phyloP scores from a whole-genome alignment of 2,113 vertebrate genomes.

The Phodopus roborovskii region DNA sequence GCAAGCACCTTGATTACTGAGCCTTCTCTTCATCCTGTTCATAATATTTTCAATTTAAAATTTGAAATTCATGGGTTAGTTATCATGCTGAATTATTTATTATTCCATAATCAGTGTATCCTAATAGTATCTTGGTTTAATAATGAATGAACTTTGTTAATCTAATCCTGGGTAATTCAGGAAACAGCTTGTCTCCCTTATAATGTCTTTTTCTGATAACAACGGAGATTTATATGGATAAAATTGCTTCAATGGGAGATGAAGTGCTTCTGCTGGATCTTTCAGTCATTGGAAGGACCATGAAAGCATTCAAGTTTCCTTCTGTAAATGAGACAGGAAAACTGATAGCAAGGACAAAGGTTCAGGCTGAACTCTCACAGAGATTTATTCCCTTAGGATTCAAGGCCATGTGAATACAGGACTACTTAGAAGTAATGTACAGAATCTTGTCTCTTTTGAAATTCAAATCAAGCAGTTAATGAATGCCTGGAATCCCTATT shows the following conservation, averaged over 20 bases:
- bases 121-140: slow-evolving; percentile 68
- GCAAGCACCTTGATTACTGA: neutral
- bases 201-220: slow-evolving; percentile 75
- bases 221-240: slow-evolving; percentile 72
- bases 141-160: slow-evolving; percentile 79
- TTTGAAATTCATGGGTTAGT: slow-evolving; percentile 16
- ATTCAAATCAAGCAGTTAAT: neutral
- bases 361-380: accelerated
- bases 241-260: slow-evolving; percentile 56
- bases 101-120: slow-evolving; percentile 33
- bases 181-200: slow-evolving; percentile 73
- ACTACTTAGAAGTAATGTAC: too few species aligned
- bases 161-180: slow-evolving; percentile 79
- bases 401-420: accelerated
- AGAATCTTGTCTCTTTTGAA: neutral
- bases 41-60: slow-evolving; percentile 30
- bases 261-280: slow-evolving; percentile 10
- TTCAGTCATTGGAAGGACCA: neutral
- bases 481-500: neutral
- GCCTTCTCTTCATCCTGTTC: neutral
- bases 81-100: slow-evolving; percentile 55
- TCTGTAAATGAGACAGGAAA: accelerated
- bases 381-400: neutral
- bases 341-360: neutral
- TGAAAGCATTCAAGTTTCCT: neutral